Conservation (phyloP, 2,888 invertebrate genomes). For the Eupithecia inturbata region DNA sequence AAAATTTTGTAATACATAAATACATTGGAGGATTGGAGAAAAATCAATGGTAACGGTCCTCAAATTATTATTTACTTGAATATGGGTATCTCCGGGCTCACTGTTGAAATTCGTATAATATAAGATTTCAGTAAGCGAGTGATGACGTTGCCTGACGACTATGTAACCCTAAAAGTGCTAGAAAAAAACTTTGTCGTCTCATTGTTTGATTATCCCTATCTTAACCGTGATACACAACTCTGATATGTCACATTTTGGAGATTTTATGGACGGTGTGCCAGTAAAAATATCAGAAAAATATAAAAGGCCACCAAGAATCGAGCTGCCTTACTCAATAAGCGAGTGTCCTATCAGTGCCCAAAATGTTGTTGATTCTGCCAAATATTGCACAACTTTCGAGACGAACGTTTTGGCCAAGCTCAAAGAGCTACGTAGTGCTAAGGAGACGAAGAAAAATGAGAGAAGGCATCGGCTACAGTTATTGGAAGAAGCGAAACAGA, state of each 20-base stretch:
- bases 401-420: constrained; percentile 88
- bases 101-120: constrained; percentile 28
- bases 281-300: constrained; percentile 95
- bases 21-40: no score
- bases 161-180: constrained; percentile 81
- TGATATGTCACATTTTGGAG: constrained; percentile 81
- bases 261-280: constrained; percentile 92
- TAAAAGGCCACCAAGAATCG: constrained; percentile 88
- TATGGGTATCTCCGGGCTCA: constrained; percentile 23
- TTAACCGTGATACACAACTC: constrained; percentile 49
- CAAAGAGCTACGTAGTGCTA: constrained; percentile 87
- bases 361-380: constrained; percentile 66
- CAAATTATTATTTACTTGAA: no score
- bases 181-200: constrained; percentile 77
- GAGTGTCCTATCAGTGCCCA: constrained; percentile 71
- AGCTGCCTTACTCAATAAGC: constrained; percentile 78
- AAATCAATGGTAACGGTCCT: neutral
- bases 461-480: constrained; percentile 85
- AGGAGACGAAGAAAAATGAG: constrained; percentile 85
- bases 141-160: constrained; percentile 76
- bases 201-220: constrained; percentile 70
- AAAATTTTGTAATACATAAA: constrained; percentile 18
- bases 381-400: constrained; percentile 89
- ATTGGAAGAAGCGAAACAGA: constrained; percentile 83
- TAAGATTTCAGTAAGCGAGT: constrained; percentile 57